These are phyloP conservation scores for Phenganax stokvisi DNA, from an alignment of 92 coral and sea anemone genomes.

Conservation along the genomic window DNA sequence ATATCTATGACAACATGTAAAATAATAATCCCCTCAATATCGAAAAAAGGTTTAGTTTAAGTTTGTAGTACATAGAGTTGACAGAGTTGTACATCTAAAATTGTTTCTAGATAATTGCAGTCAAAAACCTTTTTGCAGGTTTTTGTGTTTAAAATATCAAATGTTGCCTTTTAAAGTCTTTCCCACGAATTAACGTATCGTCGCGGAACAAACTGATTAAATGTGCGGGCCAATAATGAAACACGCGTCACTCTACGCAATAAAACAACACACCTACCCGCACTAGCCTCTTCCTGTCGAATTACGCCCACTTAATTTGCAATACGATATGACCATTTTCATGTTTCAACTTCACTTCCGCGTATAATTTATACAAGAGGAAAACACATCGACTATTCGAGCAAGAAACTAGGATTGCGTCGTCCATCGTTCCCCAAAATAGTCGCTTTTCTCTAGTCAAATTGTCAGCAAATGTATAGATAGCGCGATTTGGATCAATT, in stretches of 20 bases:
- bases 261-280: background rate
- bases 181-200: background rate
- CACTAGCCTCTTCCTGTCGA: slow-evolving; percentile 19
- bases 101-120: too few species aligned
- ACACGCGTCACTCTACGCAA: background rate
- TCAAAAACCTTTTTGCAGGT: background rate
- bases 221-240: background rate
- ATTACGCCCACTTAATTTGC: background rate
- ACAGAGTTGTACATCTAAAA: too few species aligned
- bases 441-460: too few species aligned
- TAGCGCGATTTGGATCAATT: too few species aligned
- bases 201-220: background rate
- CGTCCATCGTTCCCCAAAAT: too few species aligned
- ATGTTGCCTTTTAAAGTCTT: background rate
- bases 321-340: too few species aligned
- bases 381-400: background rate
- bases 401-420: background rate
- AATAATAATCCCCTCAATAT: too few species aligned
- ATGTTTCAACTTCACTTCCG: background rate
- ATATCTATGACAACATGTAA: too few species aligned
- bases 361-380: background rate
- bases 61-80: too few species aligned
- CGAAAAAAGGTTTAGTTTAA: too few species aligned
- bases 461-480: too few species aligned
- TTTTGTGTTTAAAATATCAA: background rate